Evolutionary conservation across 2,888 invertebrate species (phyloP).

Genomic region (Meandrusa payeni): DNA sequence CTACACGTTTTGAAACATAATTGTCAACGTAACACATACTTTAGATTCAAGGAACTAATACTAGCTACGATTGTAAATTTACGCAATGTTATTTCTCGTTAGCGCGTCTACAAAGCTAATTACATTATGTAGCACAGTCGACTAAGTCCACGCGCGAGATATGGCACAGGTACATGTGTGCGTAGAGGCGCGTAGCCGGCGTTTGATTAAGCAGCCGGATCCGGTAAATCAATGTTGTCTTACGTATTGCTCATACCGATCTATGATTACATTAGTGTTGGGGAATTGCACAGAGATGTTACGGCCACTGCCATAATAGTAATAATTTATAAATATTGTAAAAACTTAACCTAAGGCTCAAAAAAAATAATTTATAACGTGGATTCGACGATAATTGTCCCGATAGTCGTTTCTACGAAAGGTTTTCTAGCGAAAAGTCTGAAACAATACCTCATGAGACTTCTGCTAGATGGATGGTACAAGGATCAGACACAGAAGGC

Average conservation of each 20-base stretch:
- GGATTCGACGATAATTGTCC: too few species aligned
- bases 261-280: slow-evolving; percentile 34
- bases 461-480: too few species aligned
- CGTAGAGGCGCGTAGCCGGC: slow-evolving; percentile 14
- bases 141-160: slow-evolving; percentile 12
- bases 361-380: too few species aligned
- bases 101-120: slow-evolving; percentile 6
- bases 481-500: too few species aligned
- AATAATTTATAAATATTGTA: too few species aligned
- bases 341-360: too few species aligned
- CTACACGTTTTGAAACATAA: too few species aligned
- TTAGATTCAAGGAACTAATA: neutral
- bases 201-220: slow-evolving; percentile 37
- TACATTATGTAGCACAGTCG: slow-evolving; percentile 8
- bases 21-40: neutral
- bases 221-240: slow-evolving; percentile 49
- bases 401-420: too few species aligned
- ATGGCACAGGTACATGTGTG: neutral
- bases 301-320: too few species aligned
- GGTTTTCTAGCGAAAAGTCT: too few species aligned
- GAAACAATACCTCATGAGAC: too few species aligned
- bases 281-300: slow-evolving; percentile 26
- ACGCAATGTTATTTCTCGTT: slow-evolving; percentile 24
- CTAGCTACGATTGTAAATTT: neutral
- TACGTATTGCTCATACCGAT: slow-evolving; percentile 36